A percentile compares a stretch with the other conserved stretches of the same genome.
Evolutionary conservation across 2,113 vertebrate species (phyloP).

Genomic region (Neomonachus schauinslandi): DNA sequence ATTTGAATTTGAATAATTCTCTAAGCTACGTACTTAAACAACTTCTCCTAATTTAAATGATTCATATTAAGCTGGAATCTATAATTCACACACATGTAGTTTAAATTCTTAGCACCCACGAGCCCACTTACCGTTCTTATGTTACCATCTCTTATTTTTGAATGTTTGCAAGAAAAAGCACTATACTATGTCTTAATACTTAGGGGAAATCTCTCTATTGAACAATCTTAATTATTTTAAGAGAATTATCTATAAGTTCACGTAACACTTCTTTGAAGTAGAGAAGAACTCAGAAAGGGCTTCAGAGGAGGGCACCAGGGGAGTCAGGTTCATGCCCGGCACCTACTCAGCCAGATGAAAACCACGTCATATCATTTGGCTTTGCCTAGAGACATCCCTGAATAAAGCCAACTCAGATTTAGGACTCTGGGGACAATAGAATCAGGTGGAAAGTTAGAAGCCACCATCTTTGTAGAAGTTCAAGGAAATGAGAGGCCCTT

Average conservation of each 20-base stretch:
- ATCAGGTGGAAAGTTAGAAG: not conserved
- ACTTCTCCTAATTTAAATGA: slow-evolving; percentile 3
- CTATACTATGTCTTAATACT: not conserved
- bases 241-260: not conserved
- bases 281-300: not conserved
- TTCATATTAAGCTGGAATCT: not conserved
- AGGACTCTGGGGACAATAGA: not conserved
- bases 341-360: not conserved
- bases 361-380: accelerated
- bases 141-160: not conserved
- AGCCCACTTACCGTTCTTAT: not conserved
- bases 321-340: accelerated
- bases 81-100: not conserved
- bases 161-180: slow-evolving; percentile 36
- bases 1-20: slow-evolving; percentile 51
- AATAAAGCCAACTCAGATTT: not conserved
- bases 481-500: not conserved
- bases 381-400: not conserved
- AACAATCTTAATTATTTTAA: slow-evolving; percentile 44
- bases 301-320: accelerated
- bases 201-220: not conserved
- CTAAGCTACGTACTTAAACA: slow-evolving; percentile 27
- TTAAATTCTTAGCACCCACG: slow-evolving; percentile 55
- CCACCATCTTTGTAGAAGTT: not conserved
- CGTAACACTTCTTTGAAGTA: not conserved